phyloP scores from a whole-genome alignment of 1,140 invertebrate species.

The Drosophila arizonae region DNA sequence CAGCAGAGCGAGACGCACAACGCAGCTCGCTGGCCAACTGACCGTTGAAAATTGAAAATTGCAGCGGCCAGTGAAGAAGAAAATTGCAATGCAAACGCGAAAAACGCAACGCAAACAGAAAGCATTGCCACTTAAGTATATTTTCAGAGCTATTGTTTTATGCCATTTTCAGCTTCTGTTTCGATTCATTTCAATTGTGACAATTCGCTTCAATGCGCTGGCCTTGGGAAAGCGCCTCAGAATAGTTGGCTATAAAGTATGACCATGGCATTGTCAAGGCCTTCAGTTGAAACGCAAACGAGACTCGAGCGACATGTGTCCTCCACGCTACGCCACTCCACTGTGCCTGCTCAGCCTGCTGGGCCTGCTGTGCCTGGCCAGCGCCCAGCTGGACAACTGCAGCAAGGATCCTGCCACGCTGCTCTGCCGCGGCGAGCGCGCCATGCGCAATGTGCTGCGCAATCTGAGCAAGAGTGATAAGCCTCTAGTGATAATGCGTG shows the following conservation, averaged over 20 bases:
- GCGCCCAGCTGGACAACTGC: conserved; percentile 59
- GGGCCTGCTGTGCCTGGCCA: conserved; percentile 48
- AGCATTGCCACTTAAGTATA: conserved; percentile 50
- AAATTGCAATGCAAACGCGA: conserved; percentile 67
- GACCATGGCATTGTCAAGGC: conserved; percentile 70
- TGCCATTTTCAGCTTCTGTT: background rate
- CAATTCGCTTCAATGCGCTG: conserved; percentile 63
- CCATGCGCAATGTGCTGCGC: conserved; percentile 65
- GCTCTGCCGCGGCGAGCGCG: conserved; percentile 73
- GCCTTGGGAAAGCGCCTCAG: conserved; percentile 65
- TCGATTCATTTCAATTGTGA: conserved; percentile 65
- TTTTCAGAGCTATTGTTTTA: conserved; percentile 67
- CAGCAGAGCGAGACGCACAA: conserved; percentile 65
- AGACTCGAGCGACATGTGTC: conserved; percentile 61
- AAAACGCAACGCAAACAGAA: conserved; percentile 52
- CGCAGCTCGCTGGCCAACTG: conserved; percentile 65
- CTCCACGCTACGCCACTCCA: conserved; percentile 5
- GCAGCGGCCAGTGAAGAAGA: conserved; percentile 80
- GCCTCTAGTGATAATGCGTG: conserved; percentile 69
- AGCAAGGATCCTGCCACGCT: conserved; percentile 49
- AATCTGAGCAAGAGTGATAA: conserved; percentile 70
- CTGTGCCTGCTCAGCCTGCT: conserved; percentile 49
- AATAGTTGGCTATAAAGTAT: conserved; percentile 72
- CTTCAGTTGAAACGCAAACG: conserved; percentile 70
- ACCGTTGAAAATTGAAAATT: conserved; percentile 82